Percentiles rank a stretch among this genome's conserved stretches.
phyloP scores from a whole-genome alignment of 1,140 invertebrate species.

The Saccostrea cuccullata region DNA sequence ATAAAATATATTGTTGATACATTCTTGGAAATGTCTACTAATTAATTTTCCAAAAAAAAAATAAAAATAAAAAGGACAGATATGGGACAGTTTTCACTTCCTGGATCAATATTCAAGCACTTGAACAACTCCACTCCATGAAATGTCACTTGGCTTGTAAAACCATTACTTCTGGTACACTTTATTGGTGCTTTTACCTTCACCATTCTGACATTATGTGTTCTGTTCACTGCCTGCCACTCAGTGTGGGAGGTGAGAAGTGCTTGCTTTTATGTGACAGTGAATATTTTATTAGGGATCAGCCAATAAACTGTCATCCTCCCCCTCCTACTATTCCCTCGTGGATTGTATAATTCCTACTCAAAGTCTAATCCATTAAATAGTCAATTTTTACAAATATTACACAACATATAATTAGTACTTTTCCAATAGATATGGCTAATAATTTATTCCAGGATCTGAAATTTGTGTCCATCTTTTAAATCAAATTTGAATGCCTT shows the following conservation, averaged over 20 bases:
- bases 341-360: background rate
- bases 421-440: no score
- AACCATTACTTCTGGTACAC: background rate
- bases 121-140: background rate
- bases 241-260: constrained; percentile 4
- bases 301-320: background rate
- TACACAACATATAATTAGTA: no score
- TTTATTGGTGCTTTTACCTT: constrained; percentile 11
- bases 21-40: background rate
- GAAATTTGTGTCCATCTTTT: no score
- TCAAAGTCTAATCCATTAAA: background rate
- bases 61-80: background rate
- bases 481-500: no score
- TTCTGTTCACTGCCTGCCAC: background rate
- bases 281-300: constrained; percentile 20
- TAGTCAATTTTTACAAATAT: background rate
- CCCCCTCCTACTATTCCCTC: constrained; percentile 3
- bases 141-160: constrained; percentile 3
- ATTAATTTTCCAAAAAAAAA: background rate
- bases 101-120: background rate
- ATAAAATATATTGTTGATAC: background rate
- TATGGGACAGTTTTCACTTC: background rate
- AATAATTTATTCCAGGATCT: no score
- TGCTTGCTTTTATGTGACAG: constrained; percentile 24
- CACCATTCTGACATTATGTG: background rate